A percentile compares a stretch with the other conserved stretches of the same genome.
Conservation (phyloP, 2,797 vertebrate species). For the Coilia nasus region DNA sequence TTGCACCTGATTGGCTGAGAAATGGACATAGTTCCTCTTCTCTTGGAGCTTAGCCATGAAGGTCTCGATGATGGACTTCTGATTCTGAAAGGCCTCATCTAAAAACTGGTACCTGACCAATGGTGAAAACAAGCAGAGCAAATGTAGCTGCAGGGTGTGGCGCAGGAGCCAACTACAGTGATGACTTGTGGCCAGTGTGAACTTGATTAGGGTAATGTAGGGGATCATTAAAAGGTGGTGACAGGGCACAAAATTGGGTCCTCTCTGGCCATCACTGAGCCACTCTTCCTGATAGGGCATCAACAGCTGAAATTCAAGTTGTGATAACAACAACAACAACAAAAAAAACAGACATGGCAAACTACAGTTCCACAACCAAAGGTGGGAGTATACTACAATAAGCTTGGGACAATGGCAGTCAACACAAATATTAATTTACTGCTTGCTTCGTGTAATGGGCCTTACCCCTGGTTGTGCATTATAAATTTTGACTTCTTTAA, state of each 20-base stretch:
- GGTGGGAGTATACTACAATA: too few relatives aligned
- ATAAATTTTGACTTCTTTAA: too few relatives aligned
- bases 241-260: not conserved
- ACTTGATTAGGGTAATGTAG: not conserved
- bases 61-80: slow-evolving; percentile 93
- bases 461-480: too few relatives aligned
- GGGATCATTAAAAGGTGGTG: not conserved
- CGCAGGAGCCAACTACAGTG: not conserved
- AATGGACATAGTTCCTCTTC: slow-evolving; percentile 96
- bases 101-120: slow-evolving; percentile 92
- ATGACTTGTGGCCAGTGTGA: not conserved
- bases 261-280: not conserved
- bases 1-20: slow-evolving; percentile 93
- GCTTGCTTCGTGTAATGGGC: too few relatives aligned
- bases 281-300: not conserved
- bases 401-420: too few relatives aligned
- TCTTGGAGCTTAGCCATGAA: slow-evolving; percentile 92
- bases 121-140: not conserved
- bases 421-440: too few relatives aligned
- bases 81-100: slow-evolving; percentile 97
- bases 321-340: not conserved
- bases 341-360: not conserved
- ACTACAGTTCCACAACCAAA: not conserved
- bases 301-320: not conserved
- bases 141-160: not conserved